Evolutionary conservation across 2,797 vertebrate genomes (phyloP).

Genomic region (Lepus oiostolus): DNA sequence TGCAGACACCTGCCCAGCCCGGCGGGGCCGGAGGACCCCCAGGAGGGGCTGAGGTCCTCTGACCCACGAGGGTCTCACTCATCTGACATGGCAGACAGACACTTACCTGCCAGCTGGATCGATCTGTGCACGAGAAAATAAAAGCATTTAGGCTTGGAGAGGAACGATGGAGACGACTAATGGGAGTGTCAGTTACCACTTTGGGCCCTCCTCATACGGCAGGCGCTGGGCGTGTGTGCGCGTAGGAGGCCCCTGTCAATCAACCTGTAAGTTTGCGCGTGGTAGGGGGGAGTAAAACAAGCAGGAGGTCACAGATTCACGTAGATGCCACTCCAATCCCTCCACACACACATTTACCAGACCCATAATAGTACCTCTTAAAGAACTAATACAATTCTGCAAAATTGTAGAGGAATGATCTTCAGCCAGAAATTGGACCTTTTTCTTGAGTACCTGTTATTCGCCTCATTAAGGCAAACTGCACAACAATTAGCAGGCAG

Average conservation of each 20-base stretch:
- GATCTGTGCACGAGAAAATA: conserved; percentile 68
- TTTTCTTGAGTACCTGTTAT: background rate
- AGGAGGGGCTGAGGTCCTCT: conserved; percentile 9
- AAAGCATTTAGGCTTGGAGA: conserved; percentile 73
- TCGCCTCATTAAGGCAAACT: conserved; percentile 51
- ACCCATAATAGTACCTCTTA: background rate
- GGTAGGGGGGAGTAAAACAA: background rate
- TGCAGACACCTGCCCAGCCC: conserved; percentile 77
- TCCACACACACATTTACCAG: background rate
- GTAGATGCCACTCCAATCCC: background rate
- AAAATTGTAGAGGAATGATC: conserved; percentile 17
- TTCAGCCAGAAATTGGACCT: background rate
- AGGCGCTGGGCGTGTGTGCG: fast-evolving
- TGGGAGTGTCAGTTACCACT: conserved; percentile 51
- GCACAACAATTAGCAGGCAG: background rate
- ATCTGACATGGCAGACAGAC: conserved; percentile 35
- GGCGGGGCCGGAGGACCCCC: conserved; percentile 50
- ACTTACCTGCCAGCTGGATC: conserved; percentile 67
- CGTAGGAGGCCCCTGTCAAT: background rate
- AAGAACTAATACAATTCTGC: background rate
- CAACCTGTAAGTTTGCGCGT: background rate
- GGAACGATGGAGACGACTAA: background rate
- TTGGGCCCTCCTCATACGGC: background rate
- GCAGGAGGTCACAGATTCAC: background rate
- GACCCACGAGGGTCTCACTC: conserved; percentile 32